A percentile compares a stretch with the other conserved stretches of the same genome.
Evolutionary conservation across 2,797 vertebrate genomes (phyloP).

Genomic region (Lophotriccus pileatus): DNA sequence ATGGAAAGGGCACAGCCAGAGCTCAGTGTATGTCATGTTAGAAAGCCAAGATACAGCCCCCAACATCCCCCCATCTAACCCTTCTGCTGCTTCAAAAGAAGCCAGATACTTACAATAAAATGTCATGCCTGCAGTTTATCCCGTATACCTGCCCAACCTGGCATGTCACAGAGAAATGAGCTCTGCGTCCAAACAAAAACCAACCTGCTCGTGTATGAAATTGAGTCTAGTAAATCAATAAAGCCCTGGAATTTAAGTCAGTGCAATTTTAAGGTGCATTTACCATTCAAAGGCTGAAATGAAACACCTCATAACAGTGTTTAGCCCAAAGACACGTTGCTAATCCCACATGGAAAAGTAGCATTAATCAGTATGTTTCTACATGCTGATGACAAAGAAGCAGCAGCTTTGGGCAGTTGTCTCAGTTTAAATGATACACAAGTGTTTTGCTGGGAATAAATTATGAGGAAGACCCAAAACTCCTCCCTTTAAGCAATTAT

Average conservation of each 20-base stretch:
- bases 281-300: neutral
- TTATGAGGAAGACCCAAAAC: no score
- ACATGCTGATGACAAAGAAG: neutral
- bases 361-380: neutral
- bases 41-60: neutral
- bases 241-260: neutral
- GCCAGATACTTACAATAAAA: neutral
- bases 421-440: no score
- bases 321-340: neutral
- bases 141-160: neutral
- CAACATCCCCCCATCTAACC: neutral
- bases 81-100: neutral
- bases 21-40: accelerated
- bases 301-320: neutral
- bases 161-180: neutral
- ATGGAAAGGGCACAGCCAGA: neutral
- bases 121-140: neutral
- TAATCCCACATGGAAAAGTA: neutral
- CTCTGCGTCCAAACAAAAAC: conserved; percentile 3
- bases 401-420: neutral
- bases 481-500: no score
- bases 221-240: neutral
- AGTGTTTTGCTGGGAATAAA: no score
- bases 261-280: neutral
- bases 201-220: neutral